Base-by-base conservation (phyloP, 2,888 invertebrate species). In the Nomada lathburiana region DNA sequence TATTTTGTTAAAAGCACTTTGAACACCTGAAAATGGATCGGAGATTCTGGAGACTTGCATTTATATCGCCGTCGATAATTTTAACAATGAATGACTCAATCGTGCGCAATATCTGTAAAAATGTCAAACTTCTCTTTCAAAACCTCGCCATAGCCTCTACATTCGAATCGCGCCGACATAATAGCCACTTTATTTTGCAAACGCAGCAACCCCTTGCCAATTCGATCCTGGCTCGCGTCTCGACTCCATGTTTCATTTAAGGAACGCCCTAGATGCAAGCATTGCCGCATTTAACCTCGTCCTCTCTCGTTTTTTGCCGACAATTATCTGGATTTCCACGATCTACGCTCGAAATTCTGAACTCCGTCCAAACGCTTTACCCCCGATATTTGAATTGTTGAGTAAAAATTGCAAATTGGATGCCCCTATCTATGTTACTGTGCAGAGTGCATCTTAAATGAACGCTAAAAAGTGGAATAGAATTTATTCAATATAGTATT, bases 121-220 rank as follows among this genome's bases (percentile, higher is more conserved):
- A 57, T 69, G 69, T 69, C 69, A 59, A 69, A 57, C 53, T n/a
- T n/a, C n/a, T 53, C 7, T 26, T 23, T 18, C 42, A 47, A 47
- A 36, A 1, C 18, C 18, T 11, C 5, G 13, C 9, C 65, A 5
- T 20, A 23, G 5, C 11, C 11, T 69, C 26, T 59, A 59, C 59
- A 44, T 57, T 57, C 55, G 42, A 69, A 57, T 69, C 57, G 57
- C 44, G 44, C 26, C 57, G 44, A 57, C 57, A 69, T 69, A 69
- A 44, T 44, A 57, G 55, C 7, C 57, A 44, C 26, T 57, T 44
- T 47, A 69, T 57, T 69, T 59, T 47, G 26, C 11, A 44, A 69
- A 69, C n/a, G 68, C 18, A 55, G 42, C 53, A 23, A 9, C n/a
- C 26, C 13, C 26, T 69, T 69, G 69, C 69, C 57, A 69, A 69